These are phyloP conservation scores for Holothuria scabra DNA, from an alignment of 53 echinoderm and acorn worm genomes.

Conservation along the genomic window DNA sequence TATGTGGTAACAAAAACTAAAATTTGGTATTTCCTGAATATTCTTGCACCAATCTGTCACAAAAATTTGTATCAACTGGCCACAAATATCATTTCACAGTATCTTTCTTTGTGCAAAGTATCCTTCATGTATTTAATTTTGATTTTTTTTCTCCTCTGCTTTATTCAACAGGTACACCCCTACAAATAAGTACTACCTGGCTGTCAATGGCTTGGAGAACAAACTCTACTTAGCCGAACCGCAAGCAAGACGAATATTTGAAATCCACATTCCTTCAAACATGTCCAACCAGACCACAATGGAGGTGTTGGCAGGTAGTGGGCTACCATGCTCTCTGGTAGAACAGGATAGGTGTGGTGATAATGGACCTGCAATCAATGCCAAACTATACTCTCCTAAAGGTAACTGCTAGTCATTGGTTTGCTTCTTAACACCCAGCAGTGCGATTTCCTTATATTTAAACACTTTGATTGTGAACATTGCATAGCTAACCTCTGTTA, in stretches of 20 bases:
- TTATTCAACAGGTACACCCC: constrained; percentile 72
- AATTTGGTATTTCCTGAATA: too few species aligned
- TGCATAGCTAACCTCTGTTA: too few species aligned
- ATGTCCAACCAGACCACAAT: constrained; percentile 73
- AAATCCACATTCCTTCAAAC: constrained; percentile 59
- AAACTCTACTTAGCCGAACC: constrained; percentile 86
- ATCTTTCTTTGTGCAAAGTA: too few species aligned
- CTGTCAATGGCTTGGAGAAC: constrained; percentile 78
- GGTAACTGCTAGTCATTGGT: constrained; percentile 51
- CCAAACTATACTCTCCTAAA: constrained; percentile 88
- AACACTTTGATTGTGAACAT: too few species aligned
- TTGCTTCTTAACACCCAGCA: background rate
- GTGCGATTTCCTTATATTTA: background rate
- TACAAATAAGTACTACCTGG: constrained; percentile 94
- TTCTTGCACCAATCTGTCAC: too few species aligned
- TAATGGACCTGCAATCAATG: constrained; percentile 73
- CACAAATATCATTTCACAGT: too few species aligned
- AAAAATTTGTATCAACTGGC: too few species aligned
- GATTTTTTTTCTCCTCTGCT: background rate
- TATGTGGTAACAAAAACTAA: too few species aligned
- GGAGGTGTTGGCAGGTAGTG: constrained; percentile 79
- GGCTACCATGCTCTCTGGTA: constrained; percentile 75
- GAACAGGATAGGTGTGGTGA: constrained; percentile 89
- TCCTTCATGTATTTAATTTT: too few species aligned
- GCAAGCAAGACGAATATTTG: constrained; percentile 81